These are phyloP conservation scores for Rhagonycha fulva DNA, from an alignment of 2,888 invertebrate species.

Conservation along the genomic window DNA sequence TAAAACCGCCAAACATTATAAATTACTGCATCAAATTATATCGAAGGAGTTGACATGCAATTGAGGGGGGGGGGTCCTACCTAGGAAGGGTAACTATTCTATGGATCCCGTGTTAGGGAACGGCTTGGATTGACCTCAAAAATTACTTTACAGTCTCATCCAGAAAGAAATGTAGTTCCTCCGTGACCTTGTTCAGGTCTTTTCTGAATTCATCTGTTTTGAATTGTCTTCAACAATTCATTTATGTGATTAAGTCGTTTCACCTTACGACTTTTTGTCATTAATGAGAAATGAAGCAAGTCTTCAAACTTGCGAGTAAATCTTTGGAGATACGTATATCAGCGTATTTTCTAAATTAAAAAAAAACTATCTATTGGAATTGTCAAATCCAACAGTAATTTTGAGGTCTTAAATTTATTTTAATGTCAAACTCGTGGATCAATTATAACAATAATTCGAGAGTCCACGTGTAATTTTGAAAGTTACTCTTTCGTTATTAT, in stretches of 20 bases:
- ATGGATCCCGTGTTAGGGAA: slow-evolving; percentile 44
- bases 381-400: slow-evolving; percentile 58
- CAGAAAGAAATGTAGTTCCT: slow-evolving; percentile 57
- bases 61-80: slow-evolving; percentile 52
- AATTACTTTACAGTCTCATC: slow-evolving; percentile 59
- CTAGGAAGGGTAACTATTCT: slow-evolving; percentile 54
- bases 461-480: slow-evolving; percentile 11
- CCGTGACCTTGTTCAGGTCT: slow-evolving; percentile 51
- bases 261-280: slow-evolving; percentile 21
- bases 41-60: slow-evolving; percentile 41
- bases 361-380: slow-evolving; percentile 45
- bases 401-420: slow-evolving; percentile 51
- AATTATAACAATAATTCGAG: slow-evolving; percentile 34
- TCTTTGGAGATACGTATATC: slow-evolving; percentile 11
- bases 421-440: slow-evolving; percentile 48
- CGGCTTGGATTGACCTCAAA: slow-evolving; percentile 56
- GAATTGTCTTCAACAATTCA: slow-evolving; percentile 56
- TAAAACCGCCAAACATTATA: slow-evolving; percentile 51
- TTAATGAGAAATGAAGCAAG: slow-evolving; percentile 17
- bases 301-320: slow-evolving; percentile 11
- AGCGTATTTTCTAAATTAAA: slow-evolving; percentile 17
- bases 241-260: slow-evolving; percentile 43
- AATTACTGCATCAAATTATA: slow-evolving; percentile 37
- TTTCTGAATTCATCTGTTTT: slow-evolving; percentile 57
- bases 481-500: slow-evolving; percentile 34